A percentile compares a stretch with the other conserved stretches of the same genome.
phyloP scores from a whole-genome alignment of 2,888 invertebrate genomes.

The Synergus gifuensis region DNA sequence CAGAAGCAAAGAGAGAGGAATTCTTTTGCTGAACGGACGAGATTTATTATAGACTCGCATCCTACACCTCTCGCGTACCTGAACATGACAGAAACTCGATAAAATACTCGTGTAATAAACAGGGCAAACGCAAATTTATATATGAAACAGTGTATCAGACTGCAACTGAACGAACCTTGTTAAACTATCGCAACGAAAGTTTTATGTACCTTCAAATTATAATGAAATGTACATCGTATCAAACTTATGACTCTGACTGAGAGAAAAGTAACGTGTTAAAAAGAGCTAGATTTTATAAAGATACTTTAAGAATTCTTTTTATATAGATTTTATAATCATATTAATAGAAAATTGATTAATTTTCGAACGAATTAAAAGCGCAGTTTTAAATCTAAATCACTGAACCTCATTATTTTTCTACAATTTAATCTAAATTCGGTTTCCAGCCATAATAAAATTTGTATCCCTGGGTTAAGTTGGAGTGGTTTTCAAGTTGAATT shows the following conservation, averaged over 20 bases:
- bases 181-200: constrained; percentile 4
- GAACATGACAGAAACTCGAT: constrained; percentile 73
- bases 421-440: background rate
- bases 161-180: constrained; percentile 36
- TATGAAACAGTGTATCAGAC: constrained; percentile 46
- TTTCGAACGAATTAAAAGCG: too few relatives aligned
- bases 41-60: constrained; percentile 58
- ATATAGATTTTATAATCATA: too few relatives aligned
- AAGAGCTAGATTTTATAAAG: background rate
- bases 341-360: too few relatives aligned
- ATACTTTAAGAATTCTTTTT: background rate
- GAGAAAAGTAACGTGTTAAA: background rate
- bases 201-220: constrained; percentile 4
- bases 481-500: constrained; percentile 17
- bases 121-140: constrained; percentile 70
- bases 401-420: background rate
- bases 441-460: background rate
- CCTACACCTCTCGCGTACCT: constrained; percentile 54
- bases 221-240: constrained; percentile 20
- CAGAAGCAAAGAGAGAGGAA: constrained; percentile 50
- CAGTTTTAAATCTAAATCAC: too few relatives aligned
- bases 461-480: background rate
- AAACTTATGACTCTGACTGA: background rate
- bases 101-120: constrained; percentile 70
- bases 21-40: constrained; percentile 56